A percentile compares a stretch with the other conserved stretches of the same genome.
Conservation (phyloP, 1,140 invertebrate genomes). For the Nylanderia fulva region DNA sequence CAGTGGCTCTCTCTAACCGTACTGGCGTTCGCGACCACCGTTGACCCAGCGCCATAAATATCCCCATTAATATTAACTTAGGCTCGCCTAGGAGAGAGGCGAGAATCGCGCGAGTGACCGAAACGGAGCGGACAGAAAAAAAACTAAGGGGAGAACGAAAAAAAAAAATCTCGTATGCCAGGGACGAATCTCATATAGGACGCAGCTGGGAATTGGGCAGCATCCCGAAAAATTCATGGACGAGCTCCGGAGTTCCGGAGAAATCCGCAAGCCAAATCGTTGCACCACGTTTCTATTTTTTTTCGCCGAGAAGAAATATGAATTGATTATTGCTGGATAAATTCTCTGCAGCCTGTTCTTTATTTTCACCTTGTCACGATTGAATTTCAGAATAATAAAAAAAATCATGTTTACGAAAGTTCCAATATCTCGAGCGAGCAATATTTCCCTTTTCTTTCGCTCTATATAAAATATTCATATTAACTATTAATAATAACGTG, state of each 20-base stretch:
- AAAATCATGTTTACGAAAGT: slow-evolving; percentile 3
- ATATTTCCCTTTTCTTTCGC: no score
- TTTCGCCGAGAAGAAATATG: background rate
- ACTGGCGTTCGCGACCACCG: slow-evolving; percentile 74
- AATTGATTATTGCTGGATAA: slow-evolving; percentile 33
- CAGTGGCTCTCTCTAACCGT: slow-evolving; percentile 78
- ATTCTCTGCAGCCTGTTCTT: background rate
- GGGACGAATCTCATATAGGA: slow-evolving; percentile 76
- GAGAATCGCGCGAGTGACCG: slow-evolving; percentile 78
- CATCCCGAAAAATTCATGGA: slow-evolving; percentile 75
- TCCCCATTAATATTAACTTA: slow-evolving; percentile 86
- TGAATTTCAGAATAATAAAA: background rate
- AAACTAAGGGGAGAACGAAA: slow-evolving; percentile 59
- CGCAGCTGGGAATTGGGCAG: slow-evolving; percentile 75
- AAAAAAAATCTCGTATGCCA: slow-evolving; percentile 85
- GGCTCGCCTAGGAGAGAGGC: slow-evolving; percentile 76
- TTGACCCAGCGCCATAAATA: slow-evolving; percentile 85
- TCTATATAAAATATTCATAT: background rate
- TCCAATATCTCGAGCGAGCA: background rate
- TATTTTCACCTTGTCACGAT: slow-evolving; percentile 8
- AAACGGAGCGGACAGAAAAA: slow-evolving; percentile 52
- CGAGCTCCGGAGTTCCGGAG: slow-evolving; percentile 53
- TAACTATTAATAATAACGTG: background rate
- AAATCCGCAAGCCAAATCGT: slow-evolving; percentile 4
- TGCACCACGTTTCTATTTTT: background rate